A percentile compares a stretch with the other conserved stretches of the same genome.
Evolutionary conservation across 2,888 invertebrate species (phyloP).

Genomic region (Pristionchus mayeri): DNA sequence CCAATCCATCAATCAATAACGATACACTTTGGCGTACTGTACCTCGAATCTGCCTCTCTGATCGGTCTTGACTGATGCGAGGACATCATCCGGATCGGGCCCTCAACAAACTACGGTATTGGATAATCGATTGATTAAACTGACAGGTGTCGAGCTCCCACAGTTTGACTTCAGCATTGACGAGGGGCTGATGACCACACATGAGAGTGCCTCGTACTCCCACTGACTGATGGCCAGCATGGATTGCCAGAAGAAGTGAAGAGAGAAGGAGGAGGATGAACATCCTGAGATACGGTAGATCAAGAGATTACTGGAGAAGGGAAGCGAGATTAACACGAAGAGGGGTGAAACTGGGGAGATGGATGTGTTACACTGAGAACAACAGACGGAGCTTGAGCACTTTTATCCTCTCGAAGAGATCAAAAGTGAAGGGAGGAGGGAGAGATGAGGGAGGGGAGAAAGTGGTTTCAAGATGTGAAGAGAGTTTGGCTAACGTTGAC

Average conservation of each 20-base stretch:
- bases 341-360: neutral
- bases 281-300: constrained; percentile 29
- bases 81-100: constrained; percentile 48
- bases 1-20: neutral
- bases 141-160: constrained; percentile 50
- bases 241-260: neutral
- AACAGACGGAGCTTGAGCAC: neutral
- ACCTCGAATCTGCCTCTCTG: constrained; percentile 44
- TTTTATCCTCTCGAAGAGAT: neutral
- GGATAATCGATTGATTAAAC: neutral
- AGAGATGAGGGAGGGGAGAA: neutral
- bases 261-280: constrained; percentile 2
- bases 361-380: neutral
- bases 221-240: constrained; percentile 13
- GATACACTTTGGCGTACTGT: too few relatives aligned
- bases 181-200: constrained; percentile 40
- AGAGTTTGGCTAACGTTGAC: neutral
- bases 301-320: neutral
- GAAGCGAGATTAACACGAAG: neutral
- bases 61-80: constrained; percentile 34
- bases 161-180: constrained; percentile 37
- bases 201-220: constrained; percentile 43
- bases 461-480: neutral
- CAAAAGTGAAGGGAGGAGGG: neutral
- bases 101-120: neutral